A percentile compares a stretch with the other conserved stretches of the same genome.
Evolutionary conservation across 2,113 vertebrate genomes (phyloP).

Genomic region (Vicugna pacos): DNA sequence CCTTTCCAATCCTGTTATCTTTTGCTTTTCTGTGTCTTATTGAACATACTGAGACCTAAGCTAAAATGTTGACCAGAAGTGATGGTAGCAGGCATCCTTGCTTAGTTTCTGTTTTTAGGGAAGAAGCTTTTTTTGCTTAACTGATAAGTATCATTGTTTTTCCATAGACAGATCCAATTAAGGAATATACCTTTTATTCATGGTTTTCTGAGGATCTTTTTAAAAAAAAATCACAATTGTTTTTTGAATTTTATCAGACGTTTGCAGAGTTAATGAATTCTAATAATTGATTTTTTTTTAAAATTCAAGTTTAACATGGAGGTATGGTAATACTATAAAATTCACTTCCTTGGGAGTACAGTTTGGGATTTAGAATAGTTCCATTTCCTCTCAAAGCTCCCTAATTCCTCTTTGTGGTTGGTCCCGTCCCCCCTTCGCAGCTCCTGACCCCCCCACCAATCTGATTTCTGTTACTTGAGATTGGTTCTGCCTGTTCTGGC

Average conservation of each 20-base stretch:
- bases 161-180: background rate
- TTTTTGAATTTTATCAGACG: background rate
- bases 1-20: background rate
- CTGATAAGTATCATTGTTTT: background rate
- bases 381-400: background rate
- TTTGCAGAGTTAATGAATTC: constrained; percentile 3
- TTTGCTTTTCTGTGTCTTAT: background rate
- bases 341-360: background rate
- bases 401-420: background rate
- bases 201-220: background rate
- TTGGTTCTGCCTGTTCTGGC: background rate
- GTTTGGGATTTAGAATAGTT: background rate
- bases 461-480: background rate
- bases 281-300: background rate
- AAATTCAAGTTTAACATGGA: background rate
- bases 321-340: background rate
- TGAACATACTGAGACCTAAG: background rate
- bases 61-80: background rate
- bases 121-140: background rate
- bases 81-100: background rate
- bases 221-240: background rate
- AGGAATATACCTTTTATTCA: background rate
- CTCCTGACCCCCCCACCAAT: background rate
- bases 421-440: background rate
- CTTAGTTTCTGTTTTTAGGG: background rate